These are phyloP conservation scores for Lepidostoma basale DNA, from an alignment of 1,140 invertebrate species.

Conservation along the genomic window DNA sequence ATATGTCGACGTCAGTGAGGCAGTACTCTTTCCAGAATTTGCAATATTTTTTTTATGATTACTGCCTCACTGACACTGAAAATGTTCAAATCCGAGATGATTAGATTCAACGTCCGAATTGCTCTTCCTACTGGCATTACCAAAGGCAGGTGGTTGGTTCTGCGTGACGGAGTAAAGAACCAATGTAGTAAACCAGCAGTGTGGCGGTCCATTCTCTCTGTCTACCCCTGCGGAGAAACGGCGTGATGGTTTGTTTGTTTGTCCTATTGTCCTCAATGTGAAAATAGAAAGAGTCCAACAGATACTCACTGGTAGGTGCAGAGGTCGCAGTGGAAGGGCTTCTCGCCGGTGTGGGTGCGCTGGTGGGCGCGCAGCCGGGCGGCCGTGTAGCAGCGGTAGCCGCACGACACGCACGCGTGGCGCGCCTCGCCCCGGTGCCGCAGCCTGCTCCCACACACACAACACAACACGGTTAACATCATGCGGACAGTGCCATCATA, in stretches of 20 bases:
- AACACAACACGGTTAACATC: neutral
- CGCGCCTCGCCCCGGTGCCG: slow-evolving; percentile 28
- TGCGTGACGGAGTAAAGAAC: neutral
- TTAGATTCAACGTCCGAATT: too few species aligned
- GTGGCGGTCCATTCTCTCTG: too few species aligned
- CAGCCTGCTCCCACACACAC: neutral
- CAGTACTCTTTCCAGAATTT: too few species aligned
- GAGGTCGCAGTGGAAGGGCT: slow-evolving; percentile 18
- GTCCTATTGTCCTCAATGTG: neutral
- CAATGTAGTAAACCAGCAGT: too few species aligned
- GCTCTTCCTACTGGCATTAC: too few species aligned
- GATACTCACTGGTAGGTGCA: slow-evolving; percentile 31
- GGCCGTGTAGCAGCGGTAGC: slow-evolving; percentile 31
- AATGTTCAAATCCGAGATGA: too few species aligned
- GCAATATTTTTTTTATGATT: too few species aligned
- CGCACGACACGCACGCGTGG: slow-evolving; percentile 22
- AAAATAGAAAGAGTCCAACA: neutral
- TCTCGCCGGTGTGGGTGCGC: slow-evolving; percentile 32
- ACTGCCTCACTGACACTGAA: too few species aligned
- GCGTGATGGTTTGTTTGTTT: too few species aligned
- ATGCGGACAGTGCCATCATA: too few species aligned
- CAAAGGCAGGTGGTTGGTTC: neutral
- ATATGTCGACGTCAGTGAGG: too few species aligned
- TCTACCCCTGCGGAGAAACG: too few species aligned
- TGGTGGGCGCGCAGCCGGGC: slow-evolving; percentile 23